A percentile compares a stretch with the other conserved stretches of the same genome.
These are phyloP conservation scores for Diorhabda elongata DNA, from an alignment of 1,140 invertebrate genomes.

Conservation along the genomic window DNA sequence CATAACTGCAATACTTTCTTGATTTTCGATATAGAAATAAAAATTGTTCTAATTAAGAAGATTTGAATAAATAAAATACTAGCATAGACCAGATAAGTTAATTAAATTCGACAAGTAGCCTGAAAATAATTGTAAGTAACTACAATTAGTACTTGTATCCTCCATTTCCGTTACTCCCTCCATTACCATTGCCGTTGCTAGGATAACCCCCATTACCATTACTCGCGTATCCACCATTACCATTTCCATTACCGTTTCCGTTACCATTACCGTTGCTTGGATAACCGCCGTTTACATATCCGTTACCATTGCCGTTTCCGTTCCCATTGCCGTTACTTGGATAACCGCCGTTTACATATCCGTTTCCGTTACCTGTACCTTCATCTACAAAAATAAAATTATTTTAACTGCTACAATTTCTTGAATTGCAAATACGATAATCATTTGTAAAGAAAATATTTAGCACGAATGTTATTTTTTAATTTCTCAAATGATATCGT, in stretches of 20 bases:
- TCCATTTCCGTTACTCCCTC: constrained; percentile 24
- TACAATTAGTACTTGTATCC: constrained; percentile 27
- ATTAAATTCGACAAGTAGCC: constrained; percentile 20
- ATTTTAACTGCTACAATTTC: constrained; percentile 39
- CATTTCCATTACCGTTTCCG: constrained; percentile 27
- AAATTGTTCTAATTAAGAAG: background rate
- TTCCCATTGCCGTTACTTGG: constrained; percentile 25
- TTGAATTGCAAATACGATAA: constrained; percentile 38
- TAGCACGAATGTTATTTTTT: background rate
- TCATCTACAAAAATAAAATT: background rate
- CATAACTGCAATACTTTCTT: background rate
- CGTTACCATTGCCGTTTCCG: constrained; percentile 19
- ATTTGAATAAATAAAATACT: constrained; percentile 8
- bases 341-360: constrained; percentile 17
- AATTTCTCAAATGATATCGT: constrained; percentile 7
- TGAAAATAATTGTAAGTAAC: constrained; percentile 22
- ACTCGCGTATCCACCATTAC: constrained; percentile 38
- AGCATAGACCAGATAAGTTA: constrained; percentile 2
- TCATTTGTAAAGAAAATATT: constrained; percentile 19
- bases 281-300: constrained; percentile 25
- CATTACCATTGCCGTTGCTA: constrained; percentile 33
- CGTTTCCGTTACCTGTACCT: constrained; percentile 20
- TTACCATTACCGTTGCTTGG: constrained; percentile 30
- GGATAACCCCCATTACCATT: constrained; percentile 29
- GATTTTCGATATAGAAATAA: constrained; percentile 1